These are phyloP conservation scores for Gymnosoma rotundatum DNA, from an alignment of 2,888 invertebrate species.

Conservation along the genomic window DNA sequence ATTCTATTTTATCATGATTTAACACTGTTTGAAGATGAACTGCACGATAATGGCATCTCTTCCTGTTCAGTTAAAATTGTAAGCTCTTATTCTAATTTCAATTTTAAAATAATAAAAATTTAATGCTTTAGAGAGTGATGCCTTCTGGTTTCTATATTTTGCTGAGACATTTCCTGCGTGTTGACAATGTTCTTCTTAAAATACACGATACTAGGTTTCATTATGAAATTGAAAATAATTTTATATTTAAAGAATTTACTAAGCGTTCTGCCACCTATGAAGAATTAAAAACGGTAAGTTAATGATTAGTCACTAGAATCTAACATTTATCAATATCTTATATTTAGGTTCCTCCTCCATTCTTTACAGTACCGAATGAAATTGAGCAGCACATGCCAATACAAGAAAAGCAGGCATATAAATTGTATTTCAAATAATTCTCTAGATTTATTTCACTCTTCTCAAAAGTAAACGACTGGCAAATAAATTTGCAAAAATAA, in stretches of 20 bases:
- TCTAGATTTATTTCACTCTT: too few relatives aligned
- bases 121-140: constrained; percentile 93
- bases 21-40: constrained; percentile 97
- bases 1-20: constrained; percentile 97
- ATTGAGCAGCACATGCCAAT: constrained; percentile 87
- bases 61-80: constrained; percentile 96
- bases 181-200: constrained; percentile 95
- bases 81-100: constrained; percentile 80
- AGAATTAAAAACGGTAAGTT: constrained; percentile 85
- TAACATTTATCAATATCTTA: not conserved
- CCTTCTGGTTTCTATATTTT: constrained; percentile 95
- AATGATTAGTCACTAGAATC: not conserved
- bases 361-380: constrained; percentile 87
- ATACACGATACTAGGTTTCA: constrained; percentile 94
- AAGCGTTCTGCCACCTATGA: constrained; percentile 89
- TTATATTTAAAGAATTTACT: constrained; percentile 92
- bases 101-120: constrained; percentile 19
- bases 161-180: constrained; percentile 94
- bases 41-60: constrained; percentile 98
- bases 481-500: not conserved
- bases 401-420: constrained; percentile 82
- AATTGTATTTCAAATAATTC: constrained; percentile 78
- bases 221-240: constrained; percentile 89
- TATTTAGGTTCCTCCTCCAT: constrained; percentile 84
- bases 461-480: not conserved